Evolutionary conservation across 1,140 invertebrate genomes (phyloP), one percentile per base, ranked within the genome.

Genomic region (Matsumurasca onukii): DNA sequence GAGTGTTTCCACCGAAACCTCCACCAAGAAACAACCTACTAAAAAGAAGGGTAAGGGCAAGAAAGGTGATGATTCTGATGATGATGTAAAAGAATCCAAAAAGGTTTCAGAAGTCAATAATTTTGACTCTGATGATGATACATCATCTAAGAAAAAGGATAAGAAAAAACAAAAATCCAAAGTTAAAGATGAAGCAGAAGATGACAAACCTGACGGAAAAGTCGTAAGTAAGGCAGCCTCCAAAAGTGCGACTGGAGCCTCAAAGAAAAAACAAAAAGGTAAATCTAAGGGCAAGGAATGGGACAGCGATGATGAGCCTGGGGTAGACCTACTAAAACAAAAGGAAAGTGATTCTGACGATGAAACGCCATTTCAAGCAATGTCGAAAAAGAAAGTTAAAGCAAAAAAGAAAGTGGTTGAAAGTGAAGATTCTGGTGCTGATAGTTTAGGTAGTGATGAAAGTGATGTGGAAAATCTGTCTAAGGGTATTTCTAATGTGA

Each of bases 31-130:
- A 13, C n/a, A 25, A 49, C 30, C 59, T 55, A 57, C 17, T 24
- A 51, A 39, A 63, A 71, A 69, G 48, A 66, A 68, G 20, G 67
- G 70, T 49, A 45, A 52, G 64, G 48, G 64, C 0, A 71, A 72
- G 52, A 73, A 71, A 31, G 73, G 69, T 31, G 81, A 83, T 69
- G 81, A 84, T 65, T 80, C 79, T 73, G 82, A 80, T 74, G 84
- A 84, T 66, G 77, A 79, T 68, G 83, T 82, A n/a, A 80, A 82
- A 59, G 62, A 71, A 15, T n/a, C n/a, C n/a, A n/a, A n/a, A n/a
- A n/a, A n/a, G n/a, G n/a, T n/a, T n/a, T n/a, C n/a, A n/a, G 68
- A 74, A 66, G 66, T 73, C 65, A 72, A 71, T 15, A 55, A 73
- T 49, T 66, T 73, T 65, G 69, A 71, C 34, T 69, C 72, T 68